phyloP scores from a whole-genome alignment of 1,140 invertebrate genomes.

The Pogonomyrmex californicus region DNA sequence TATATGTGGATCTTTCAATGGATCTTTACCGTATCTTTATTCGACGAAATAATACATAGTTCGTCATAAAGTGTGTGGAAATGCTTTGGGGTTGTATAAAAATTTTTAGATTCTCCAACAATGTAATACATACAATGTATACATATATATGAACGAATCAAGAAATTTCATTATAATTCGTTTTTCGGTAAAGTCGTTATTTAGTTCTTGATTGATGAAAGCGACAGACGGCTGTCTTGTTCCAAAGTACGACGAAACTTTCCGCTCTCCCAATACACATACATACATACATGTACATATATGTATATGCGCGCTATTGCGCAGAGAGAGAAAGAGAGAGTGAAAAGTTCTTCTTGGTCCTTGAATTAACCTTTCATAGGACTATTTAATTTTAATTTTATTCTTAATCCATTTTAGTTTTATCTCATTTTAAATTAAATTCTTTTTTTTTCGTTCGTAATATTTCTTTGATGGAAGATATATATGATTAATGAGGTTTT shows the following conservation, averaged over 20 bases:
- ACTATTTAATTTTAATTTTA: slow-evolving; percentile 45
- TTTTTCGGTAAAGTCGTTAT: neutral
- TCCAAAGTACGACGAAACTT: slow-evolving; percentile 60
- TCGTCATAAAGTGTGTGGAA: slow-evolving; percentile 29
- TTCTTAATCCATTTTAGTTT: slow-evolving; percentile 46
- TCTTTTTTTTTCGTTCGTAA: slow-evolving; percentile 29
- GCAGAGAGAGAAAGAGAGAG: neutral
- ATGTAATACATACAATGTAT: slow-evolving; percentile 51
- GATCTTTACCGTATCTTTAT: neutral
- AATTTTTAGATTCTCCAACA: slow-evolving; percentile 23
- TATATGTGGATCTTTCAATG: neutral
- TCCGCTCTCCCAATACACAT: slow-evolving; percentile 60
- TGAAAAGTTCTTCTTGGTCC: slow-evolving; percentile 26
- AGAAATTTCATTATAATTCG: neutral
- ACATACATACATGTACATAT: slow-evolving; percentile 67
- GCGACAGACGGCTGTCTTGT: slow-evolving; percentile 21
- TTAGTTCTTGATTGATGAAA: slow-evolving; percentile 25
- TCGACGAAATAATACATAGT: neutral
- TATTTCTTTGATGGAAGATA: neutral
- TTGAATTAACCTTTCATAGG: slow-evolving; percentile 45
- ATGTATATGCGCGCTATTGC: slow-evolving; percentile 32
- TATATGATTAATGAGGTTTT: slow-evolving; percentile 33
- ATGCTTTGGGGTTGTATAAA: neutral
- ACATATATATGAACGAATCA: slow-evolving; percentile 8
- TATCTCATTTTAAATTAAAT: slow-evolving; percentile 21